A percentile compares a stretch with the other conserved stretches of the same genome.
phyloP scores from a whole-genome alignment of 2,888 invertebrate species.

The Drepanosiphum platanoidis region DNA sequence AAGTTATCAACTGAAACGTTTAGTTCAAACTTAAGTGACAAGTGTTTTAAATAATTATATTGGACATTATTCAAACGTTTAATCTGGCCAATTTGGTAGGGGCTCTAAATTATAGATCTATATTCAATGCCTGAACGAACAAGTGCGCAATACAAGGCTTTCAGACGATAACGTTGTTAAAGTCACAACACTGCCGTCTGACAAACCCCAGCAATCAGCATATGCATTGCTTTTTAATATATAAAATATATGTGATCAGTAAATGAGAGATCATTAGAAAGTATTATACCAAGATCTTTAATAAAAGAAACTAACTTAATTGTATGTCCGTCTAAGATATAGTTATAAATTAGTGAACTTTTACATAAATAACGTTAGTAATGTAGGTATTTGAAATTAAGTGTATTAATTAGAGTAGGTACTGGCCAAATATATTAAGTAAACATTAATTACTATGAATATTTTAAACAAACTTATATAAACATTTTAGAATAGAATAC shows the following conservation, averaged over 20 bases:
- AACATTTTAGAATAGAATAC: background rate
- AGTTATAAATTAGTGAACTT: background rate
- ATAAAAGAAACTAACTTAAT: constrained; percentile 11
- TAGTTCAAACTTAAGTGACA: background rate
- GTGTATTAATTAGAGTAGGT: no score
- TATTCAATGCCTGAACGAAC: constrained; percentile 8
- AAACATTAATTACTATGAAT: background rate
- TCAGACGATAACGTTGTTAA: constrained; percentile 13
- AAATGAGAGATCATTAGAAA: constrained; percentile 7
- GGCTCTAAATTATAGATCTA: constrained; percentile 13
- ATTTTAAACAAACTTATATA: background rate
- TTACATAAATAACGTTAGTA: constrained; percentile 7
- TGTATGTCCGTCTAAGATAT: background rate
- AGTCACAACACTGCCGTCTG: constrained; percentile 12
- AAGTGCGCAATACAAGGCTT: background rate
- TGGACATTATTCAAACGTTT: constrained; percentile 19
- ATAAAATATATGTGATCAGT: background rate
- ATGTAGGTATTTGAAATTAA: background rate
- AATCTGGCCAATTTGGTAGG: background rate
- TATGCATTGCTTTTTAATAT: constrained; percentile 14
- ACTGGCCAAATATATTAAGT: background rate
- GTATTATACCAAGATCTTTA: constrained; percentile 3
- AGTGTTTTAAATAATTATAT: background rate
- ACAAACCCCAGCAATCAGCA: constrained; percentile 8
- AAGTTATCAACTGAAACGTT: constrained; percentile 9